Conservation (phyloP, 2,797 vertebrate species). For the Heterohyrax brucei region DNA sequence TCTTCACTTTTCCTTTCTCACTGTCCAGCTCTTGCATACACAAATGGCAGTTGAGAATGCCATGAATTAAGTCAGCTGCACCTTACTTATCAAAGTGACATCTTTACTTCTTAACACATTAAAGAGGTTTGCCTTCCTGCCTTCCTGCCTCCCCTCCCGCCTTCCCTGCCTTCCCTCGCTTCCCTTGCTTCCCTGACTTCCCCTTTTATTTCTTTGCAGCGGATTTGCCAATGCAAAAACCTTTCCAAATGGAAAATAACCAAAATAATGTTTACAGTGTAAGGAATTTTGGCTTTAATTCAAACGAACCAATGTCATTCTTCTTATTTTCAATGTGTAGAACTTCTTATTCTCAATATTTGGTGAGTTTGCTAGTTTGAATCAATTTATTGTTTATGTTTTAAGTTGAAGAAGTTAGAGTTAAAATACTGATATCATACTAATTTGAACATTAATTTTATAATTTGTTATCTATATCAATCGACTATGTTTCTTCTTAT, state of each 20-base stretch:
- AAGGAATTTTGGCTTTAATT: conserved; percentile 14
- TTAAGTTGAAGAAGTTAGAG: not conserved
- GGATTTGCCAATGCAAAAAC: not conserved
- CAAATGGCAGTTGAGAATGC: not conserved
- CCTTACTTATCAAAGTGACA: not conserved
- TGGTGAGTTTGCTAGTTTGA: not conserved
- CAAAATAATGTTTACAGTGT: not conserved
- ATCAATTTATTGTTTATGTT: not conserved
- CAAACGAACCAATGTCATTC: not conserved
- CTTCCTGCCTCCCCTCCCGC: no score
- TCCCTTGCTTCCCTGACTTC: no score
- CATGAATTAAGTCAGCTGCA: not conserved
- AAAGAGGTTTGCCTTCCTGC: no score
- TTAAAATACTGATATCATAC: not conserved
- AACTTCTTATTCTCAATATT: not conserved
- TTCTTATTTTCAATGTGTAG: no score
- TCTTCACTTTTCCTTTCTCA: not conserved
- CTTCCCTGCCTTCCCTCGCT: no score
- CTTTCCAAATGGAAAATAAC: not conserved
- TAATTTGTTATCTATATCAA: not conserved
- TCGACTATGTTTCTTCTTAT: not conserved
- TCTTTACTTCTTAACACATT: no score
- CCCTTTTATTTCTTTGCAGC: not conserved
- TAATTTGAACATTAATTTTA: not conserved
- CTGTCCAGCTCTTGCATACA: not conserved